Conservation (phyloP, 1,140 invertebrate genomes). For the Anoplolepis gracilipes region DNA sequence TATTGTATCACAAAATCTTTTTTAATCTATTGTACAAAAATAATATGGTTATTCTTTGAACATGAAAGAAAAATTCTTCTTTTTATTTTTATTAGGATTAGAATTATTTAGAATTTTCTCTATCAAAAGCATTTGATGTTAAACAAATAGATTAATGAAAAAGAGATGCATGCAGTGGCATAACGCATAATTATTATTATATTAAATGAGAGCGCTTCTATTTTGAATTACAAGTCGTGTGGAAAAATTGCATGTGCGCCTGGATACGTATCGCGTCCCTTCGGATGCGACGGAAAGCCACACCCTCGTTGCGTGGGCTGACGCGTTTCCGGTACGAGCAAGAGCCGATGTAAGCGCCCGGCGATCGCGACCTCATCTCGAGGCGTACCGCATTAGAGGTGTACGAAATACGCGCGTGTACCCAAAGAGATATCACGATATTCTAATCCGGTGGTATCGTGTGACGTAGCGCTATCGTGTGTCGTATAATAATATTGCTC, state of each 20-base stretch:
- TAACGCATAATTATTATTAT: not conserved
- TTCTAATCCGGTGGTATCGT: constrained; percentile 43
- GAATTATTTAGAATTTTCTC: not conserved
- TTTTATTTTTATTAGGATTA: not conserved
- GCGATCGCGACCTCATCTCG: constrained; percentile 43
- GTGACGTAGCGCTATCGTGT: constrained; percentile 24
- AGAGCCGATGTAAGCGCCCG: constrained; percentile 28
- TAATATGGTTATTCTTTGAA: not conserved
- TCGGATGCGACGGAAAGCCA: constrained; percentile 44
- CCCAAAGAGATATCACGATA: constrained; percentile 11
- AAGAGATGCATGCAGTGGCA: not conserved
- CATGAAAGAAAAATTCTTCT: not conserved
- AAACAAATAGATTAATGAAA: not conserved
- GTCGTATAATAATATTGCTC: constrained; percentile 52
- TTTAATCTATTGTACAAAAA: not conserved
- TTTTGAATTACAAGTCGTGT: not conserved
- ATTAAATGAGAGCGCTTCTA: not conserved
- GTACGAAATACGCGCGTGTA: not conserved
- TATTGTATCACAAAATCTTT: not conserved
- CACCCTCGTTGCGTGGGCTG: constrained; percentile 48
- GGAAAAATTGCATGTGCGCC: not conserved
- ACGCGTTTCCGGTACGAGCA: constrained; percentile 43
- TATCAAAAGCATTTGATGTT: not conserved
- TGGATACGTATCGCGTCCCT: constrained; percentile 31
- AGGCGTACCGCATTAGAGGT: not conserved